phyloP scores from a whole-genome alignment of 35 echinoderm and acorn worm genomes.

The Stichopus chloronotus region DNA sequence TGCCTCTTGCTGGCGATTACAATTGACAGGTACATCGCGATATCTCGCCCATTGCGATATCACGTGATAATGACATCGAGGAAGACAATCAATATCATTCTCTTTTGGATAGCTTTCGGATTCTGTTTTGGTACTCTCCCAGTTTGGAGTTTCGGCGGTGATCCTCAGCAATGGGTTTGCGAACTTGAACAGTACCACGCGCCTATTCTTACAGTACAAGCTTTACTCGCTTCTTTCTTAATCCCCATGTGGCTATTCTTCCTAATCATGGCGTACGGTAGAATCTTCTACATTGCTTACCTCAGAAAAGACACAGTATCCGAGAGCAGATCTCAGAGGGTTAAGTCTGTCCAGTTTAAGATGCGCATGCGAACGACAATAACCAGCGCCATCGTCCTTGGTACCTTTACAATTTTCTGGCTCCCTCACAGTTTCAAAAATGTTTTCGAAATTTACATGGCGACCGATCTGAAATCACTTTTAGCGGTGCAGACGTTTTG shows the following conservation, averaged over 20 bases:
- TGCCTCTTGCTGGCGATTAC: background rate
- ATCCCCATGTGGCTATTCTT: background rate
- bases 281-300: slow-evolving; percentile 23
- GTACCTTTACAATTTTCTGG: background rate
- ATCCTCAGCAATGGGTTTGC: slow-evolving; percentile 30
- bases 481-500: slow-evolving; percentile 5
- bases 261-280: background rate
- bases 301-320: background rate
- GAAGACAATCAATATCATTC: background rate
- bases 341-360: background rate
- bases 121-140: background rate
- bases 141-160: background rate
- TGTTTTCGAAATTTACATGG: slow-evolving; percentile 30
- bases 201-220: background rate
- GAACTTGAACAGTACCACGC: slow-evolving; percentile 6
- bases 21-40: slow-evolving; percentile 2
- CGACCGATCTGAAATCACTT: background rate
- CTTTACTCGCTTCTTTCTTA: background rate
- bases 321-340: background rate
- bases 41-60: slow-evolving; percentile 23
- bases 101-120: background rate
- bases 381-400: background rate
- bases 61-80: background rate
- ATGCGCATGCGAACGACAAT: slow-evolving; percentile 25
- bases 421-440: slow-evolving; percentile 28